Base-by-base conservation (phyloP, 2,113 vertebrate species). In the Pseudolaguvia tuberculata region DNA sequence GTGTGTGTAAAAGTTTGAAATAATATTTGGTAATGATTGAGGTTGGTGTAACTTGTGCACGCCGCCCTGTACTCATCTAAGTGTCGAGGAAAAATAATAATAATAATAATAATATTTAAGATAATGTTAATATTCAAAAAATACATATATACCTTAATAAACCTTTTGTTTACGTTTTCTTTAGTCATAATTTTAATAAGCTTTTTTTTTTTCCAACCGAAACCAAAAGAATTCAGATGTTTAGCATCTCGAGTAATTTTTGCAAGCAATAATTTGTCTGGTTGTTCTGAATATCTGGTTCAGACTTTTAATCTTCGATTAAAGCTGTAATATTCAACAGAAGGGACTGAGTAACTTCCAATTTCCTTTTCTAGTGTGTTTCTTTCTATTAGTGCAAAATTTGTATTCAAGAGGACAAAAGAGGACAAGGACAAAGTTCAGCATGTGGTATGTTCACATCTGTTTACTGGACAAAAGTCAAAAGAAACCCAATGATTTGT, bases 21-120 rank as follows among this genome's bases (percentile, higher is more conserved):
- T 35, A 35, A 3, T 35, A 42, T 6, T 42, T 9, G 39, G 39
- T 8, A 42, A 8, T 42, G 39, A 21, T 50, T 35, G 14, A 69
- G 4, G 53, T 58, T 53, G 52, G 23, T 67, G 52, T 67, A 67
- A 67, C 57, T 31, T 58, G 53, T 57, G 74, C 65, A 69, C 29
- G 10, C 31, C 8, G 39, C 86, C 85, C 86, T 89, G 82, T 52
- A 63, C 48, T 62, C 15, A 10, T 23, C 3, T 63, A 53, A 4
- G 14, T 45, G 61, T 56, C 13, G n/a, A 62, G 8, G 31, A 35
- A 35, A 35, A 35, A 20, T n/a, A 18, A 6, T 47, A 75, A 53
- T 12, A 35, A 39, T 20, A 9, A 48, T 9, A n/a, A 2, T 51
- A 52, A 39, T 45, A 31, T 63, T 51, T 69, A 21, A 52, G 13